Evolutionary conservation across 2,888 invertebrate genomes (phyloP).

Genomic region (Saturnia japonica): DNA sequence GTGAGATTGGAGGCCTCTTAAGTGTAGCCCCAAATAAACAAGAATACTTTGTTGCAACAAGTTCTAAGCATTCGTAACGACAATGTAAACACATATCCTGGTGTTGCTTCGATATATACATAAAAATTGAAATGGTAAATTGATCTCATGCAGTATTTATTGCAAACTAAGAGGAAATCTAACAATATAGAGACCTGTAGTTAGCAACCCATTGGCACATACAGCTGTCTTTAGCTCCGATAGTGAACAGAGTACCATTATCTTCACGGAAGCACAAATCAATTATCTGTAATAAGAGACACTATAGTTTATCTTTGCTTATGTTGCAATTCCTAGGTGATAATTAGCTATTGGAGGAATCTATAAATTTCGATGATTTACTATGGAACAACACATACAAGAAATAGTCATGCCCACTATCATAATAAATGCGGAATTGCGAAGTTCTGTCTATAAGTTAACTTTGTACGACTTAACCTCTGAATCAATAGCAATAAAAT

Average conservation of each 20-base stretch:
- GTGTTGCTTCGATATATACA: too few species aligned
- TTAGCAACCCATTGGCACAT: conserved; percentile 66
- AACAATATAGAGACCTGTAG: conserved; percentile 47
- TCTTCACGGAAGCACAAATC: conserved; percentile 63
- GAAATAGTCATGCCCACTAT: background rate
- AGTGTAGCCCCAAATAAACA: too few species aligned
- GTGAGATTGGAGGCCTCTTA: too few species aligned
- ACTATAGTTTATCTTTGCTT: background rate
- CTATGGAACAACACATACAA: background rate
- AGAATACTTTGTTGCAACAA: too few species aligned
- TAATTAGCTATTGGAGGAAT: background rate
- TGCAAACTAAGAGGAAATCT: background rate
- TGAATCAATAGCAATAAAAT: too few species aligned
- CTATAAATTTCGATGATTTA: background rate
- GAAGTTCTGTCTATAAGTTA: too few species aligned
- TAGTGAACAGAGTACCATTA: conserved; percentile 57
- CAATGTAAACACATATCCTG: too few species aligned
- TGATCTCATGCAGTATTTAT: background rate
- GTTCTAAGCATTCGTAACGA: too few species aligned
- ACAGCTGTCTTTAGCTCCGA: conserved; percentile 62
- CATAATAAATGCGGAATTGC: too few species aligned
- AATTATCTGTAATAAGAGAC: conserved; percentile 42
- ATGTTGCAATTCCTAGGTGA: background rate
- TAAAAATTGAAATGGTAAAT: too few species aligned
- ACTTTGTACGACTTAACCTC: too few species aligned